Evolutionary conservation across 2,888 invertebrate species (phyloP), one percentile per base, ranked within the genome.

Genomic region (Neria commutata): DNA sequence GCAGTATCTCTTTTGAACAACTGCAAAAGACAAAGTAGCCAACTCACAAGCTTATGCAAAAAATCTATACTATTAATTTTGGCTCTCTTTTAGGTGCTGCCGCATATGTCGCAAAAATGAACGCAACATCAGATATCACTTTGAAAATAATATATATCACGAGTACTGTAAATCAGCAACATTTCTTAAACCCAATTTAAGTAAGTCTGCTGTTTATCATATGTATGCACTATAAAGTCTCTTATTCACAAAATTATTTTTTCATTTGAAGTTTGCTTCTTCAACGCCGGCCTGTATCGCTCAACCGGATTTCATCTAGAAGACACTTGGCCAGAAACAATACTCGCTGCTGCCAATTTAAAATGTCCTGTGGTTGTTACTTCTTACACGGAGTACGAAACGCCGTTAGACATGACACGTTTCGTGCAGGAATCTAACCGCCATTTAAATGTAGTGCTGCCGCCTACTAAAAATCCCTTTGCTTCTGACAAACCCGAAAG

Each of bases 251-350:
- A n/a, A n/a, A 8, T 23, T 33, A 26, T 25, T 6, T 63, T 65
- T 54, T 48, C 54, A 53, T 67, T 81, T 81, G 6, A 75, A 87
- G 87, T 90, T 5, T 90, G 90, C 67, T 86, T 89, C 23, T 90
- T 90, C 75, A 91, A 91, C 74, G 86, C 89, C 1, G 89, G 89
- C 48, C 83, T 91, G 5, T 87, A 90, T 68, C 84, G 91, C n/a
- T 81, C 83, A 0, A 88, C 89, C 0, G 86, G 87, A 0, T 89
- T 84, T 74, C 85, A 85, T 40, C 84, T 85, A 17, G 83, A 83
- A 50, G 89, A 90, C 68, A 86, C 86, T 1, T 91, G 91, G 91
- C 86, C 87, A 0, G 80, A 84, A 14, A 87, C 88, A 2, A 86
- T 90, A 60, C 81, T 82, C 54, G 81, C 84, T 48, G 84, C 89